Base-by-base conservation (phyloP, 2,113 vertebrate species). In the Sciurus niger region DNA sequence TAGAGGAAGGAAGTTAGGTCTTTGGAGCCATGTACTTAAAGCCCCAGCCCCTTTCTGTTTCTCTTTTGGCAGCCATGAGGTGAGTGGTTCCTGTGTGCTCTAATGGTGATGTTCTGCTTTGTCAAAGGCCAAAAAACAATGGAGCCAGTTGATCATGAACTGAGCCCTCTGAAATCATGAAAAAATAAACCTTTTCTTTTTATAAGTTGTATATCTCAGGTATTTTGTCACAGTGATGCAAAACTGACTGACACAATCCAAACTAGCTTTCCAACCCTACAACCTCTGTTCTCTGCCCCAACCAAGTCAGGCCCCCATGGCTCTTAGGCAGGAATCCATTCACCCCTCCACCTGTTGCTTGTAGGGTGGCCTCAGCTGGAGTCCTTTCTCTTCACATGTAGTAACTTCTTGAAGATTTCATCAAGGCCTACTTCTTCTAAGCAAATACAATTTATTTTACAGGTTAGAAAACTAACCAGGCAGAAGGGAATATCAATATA, bases 301-400 rank as follows among this genome's bases (percentile, higher is more conserved):
- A 40, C 32, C 12, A 6, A 18, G 16, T 4, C 34, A 32, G 22
- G 1, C 18, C 22, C 24, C 6, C 18, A 3, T 0, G 43, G 76
- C 17, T n/a, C 8, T 68, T 58, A 24, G 48, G 48, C 6, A 0
- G 0, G 8, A 22, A 4, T 1, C 37, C 6, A 1, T 12, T 17
- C 1, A 11, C 28, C 20, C 3, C 7, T 79, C 40, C 0, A 0
- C 1, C 67, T 65, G 51, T 8, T 20, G 32, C 48, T 82, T 13
- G 11, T 0, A 25, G 37, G 13, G 28, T n/a, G 17, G 51, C 51
- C 28, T 30, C 10, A 20, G 0, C 8, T 14, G 6, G n/a, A 43
- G 16, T 9, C n/a, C n/a, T 73, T 28, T 77, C 18, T 30, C 43
- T 22, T 72, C 10, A 24, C 4, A 13, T 25, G 1, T 0, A 8